Evolutionary conservation across 2,888 invertebrate species (phyloP), one percentile per base, ranked within the genome.

Genomic region (Hirtodrosophila alboralis): DNA sequence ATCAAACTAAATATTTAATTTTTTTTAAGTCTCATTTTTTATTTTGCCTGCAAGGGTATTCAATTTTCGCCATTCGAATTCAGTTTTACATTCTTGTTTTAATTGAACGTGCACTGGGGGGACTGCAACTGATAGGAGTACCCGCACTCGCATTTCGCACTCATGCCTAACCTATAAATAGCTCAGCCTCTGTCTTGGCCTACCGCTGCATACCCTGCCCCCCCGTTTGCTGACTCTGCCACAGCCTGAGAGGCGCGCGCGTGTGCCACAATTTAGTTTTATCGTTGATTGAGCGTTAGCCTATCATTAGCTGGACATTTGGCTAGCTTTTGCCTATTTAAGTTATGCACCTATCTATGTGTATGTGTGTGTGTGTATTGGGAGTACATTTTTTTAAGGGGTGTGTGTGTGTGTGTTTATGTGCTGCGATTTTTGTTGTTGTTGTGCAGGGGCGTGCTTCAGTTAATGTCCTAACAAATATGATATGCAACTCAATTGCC

Each of bases 271-370:
- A 80, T 80, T 80, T 80, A 79, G 79, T 76, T 75, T 81, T 81
- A 80, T 80, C 79, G 79, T 79, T 81, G 79, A 80, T 80, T 76
- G 81, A 80, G 79, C 81, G 79, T 81, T 80, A 81, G 79, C 79
- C 79, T 81, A 81, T 79, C 79, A 80, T 80, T 81, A 80, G 78
- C 76, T 75, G 66, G 81, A 66, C 74, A 71, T 78, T 73, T 63
- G 74, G 60, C 60, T 64, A 59, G 58, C 49, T 38, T n/a, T 52
- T 58, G 28, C 28, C 57, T 41, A 57, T 64, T 61, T 62, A 53
- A 58, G 28, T 18, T 53, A 51, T 26, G 49, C n/a, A 37, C 28
- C 31, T 21, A 26, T 26, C 26, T 12, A 3, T 18, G 10, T 18
- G 13, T 27, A 23, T 38, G 56, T 58, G 38, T 45, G 44, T 36